Base-by-base conservation (phyloP, 2,797 vertebrate genomes). In the Cyprinodon diabolis region DNA sequence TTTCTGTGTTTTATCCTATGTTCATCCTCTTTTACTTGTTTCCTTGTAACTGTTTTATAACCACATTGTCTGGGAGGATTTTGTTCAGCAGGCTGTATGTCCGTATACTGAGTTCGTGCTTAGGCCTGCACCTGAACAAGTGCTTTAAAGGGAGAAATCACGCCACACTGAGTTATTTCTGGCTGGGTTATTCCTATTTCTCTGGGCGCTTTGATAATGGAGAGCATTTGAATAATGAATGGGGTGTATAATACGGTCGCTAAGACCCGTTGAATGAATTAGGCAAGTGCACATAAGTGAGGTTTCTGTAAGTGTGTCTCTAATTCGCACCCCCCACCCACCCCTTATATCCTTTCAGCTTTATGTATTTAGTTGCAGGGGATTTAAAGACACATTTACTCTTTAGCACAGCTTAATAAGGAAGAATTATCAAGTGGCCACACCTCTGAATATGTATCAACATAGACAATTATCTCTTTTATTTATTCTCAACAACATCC, bases 161-260 rank as follows among this genome's bases (percentile, higher is more conserved):
- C 88, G 89, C 88, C 92, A 91, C 83, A 77, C 86, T 81, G 78
- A 87, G 89, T 94, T 94, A 92, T 93, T 90, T 93, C 92, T 90
- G 86, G 87, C 86, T 93, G 84, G 82, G 78, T 91, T 93, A 78
- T 82, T 92, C 89, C 90, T 86, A 89, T 93, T 92, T 93, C 93
- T 93, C 89, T 89, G 86, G 89, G 91, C 87, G 86, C 92, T 89
- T 88, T 92, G 90, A 93, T 93, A 93, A 94, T 93, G 91, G 91
- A 93, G 92, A 90, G 47, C 67, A 91, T 66, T 80, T 94, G 86
- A 93, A 94, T 94, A 90, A 93, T 94, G 90, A 91, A 94, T 93
- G 84, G 48, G 66, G 81, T 80, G 86, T 87, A 92, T 93, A 89
- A 91, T 91, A 92, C 88, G 80, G 77, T 90, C 91, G 82, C 84